phyloP scores from a whole-genome alignment of 2,888 invertebrate genomes.

The Acleris cristana region DNA sequence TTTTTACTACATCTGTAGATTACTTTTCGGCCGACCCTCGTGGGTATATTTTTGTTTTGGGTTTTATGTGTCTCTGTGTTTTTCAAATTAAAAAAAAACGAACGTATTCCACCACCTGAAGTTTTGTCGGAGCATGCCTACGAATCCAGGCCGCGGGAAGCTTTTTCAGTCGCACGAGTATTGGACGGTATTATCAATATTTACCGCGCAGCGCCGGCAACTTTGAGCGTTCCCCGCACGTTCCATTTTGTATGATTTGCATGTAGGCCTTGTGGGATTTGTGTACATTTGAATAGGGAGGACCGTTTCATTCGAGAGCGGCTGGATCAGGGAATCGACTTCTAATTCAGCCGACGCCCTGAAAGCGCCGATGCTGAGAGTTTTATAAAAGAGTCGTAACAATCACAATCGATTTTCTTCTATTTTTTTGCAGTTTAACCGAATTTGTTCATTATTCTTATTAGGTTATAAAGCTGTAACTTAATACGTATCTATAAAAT shows the following conservation, averaged over 20 bases:
- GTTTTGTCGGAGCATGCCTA: no score
- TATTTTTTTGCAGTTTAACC: no score
- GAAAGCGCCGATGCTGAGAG: not conserved
- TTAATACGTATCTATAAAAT: no score
- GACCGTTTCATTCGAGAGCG: constrained; percentile 30
- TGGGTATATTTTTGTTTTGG: no score
- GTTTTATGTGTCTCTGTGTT: no score
- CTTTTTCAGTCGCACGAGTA: not conserved
- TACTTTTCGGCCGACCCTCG: no score
- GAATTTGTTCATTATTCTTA: no score
- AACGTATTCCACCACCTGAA: no score
- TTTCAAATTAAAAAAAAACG: no score
- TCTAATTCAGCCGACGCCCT: constrained; percentile 15
- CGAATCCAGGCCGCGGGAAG: no score
- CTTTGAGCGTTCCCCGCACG: constrained; percentile 30
- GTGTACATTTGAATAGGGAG: constrained; percentile 37
- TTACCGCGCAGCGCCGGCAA: constrained; percentile 19
- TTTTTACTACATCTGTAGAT: no score
- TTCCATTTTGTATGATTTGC: constrained; percentile 35
- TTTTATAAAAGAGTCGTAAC: not conserved
- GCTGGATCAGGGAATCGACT: constrained; percentile 24
- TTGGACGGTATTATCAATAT: constrained; percentile 21
- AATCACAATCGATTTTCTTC: not conserved
- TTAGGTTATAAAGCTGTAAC: no score
- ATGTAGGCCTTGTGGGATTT: constrained; percentile 34